These are phyloP conservation scores for Pycnonotus jocosus DNA, from an alignment of 2,113 vertebrate genomes.

Conservation along the genomic window DNA sequence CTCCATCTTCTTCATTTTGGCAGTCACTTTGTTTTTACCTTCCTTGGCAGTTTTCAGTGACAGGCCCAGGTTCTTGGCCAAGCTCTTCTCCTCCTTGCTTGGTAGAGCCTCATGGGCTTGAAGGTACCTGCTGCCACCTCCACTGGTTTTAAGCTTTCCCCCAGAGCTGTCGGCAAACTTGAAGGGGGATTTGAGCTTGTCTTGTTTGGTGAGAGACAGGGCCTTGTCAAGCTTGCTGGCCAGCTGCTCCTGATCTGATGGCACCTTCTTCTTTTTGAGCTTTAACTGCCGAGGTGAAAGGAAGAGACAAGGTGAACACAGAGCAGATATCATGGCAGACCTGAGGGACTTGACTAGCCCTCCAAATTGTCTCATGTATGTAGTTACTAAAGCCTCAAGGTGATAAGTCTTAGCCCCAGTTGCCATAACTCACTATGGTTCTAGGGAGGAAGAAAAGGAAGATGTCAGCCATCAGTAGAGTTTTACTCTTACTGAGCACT, in stretches of 20 bases:
- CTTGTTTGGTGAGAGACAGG: slow-evolving; percentile 88
- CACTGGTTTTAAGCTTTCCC: slow-evolving; percentile 68
- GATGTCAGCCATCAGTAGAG: background rate
- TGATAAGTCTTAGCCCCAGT: background rate
- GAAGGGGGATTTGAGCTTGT: slow-evolving; percentile 81
- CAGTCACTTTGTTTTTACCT: slow-evolving; percentile 84
- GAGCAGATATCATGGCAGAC: background rate
- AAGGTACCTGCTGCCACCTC: slow-evolving; percentile 68
- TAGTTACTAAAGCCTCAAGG: background rate
- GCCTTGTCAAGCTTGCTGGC: slow-evolving; percentile 91
- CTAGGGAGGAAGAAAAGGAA: background rate
- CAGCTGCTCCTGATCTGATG: slow-evolving; percentile 90
- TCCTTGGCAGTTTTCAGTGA: slow-evolving; percentile 77
- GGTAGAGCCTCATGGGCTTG: slow-evolving; percentile 66
- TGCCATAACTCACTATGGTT: background rate
- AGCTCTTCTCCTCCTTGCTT: slow-evolving; percentile 73
- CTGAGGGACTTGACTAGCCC: background rate
- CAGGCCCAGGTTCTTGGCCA: slow-evolving; percentile 76
- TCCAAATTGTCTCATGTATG: background rate
- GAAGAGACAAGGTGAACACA: slow-evolving; percentile 10
- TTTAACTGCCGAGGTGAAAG: slow-evolving; percentile 69
- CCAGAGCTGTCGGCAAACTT: slow-evolving; percentile 74
- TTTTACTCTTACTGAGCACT: background rate
- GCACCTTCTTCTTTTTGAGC: slow-evolving; percentile 80
- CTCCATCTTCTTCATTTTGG: slow-evolving; percentile 82